Conservation (phyloP, 2,797 vertebrate genomes). For the Cyprinodon diabolis region DNA sequence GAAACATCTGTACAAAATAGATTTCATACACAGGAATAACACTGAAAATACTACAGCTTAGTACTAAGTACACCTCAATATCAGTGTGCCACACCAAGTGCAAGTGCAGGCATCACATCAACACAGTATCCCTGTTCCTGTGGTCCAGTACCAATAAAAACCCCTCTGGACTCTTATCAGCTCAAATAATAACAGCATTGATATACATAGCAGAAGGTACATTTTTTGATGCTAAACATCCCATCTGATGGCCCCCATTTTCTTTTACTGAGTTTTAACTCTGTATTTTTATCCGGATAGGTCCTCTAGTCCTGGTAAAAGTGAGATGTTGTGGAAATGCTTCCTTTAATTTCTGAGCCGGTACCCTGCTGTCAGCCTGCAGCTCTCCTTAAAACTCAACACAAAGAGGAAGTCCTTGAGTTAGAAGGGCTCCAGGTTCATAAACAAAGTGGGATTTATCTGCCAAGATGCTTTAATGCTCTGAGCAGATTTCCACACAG, state of each 20-base stretch:
- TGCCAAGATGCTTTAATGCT: too few relatives aligned
- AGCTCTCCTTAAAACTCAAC: conserved; percentile 22
- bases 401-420: conserved; percentile 25
- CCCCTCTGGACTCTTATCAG: conserved; percentile 6
- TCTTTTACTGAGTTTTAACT: neutral
- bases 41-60: neutral
- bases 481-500: neutral
- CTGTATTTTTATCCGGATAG: conserved; percentile 2
- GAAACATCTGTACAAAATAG: neutral
- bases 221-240: conserved; percentile 6
- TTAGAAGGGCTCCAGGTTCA: conserved; percentile 21
- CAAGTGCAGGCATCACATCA: neutral
- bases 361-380: conserved; percentile 3
- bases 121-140: neutral
- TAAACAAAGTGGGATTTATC: conserved; percentile 32
- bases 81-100: neutral
- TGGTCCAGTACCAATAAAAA: neutral
- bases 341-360: conserved; percentile 2
- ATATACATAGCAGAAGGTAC: neutral
- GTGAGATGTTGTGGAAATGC: neutral
- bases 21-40: neutral
- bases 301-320: conserved; percentile 12
- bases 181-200: neutral
- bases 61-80: neutral
- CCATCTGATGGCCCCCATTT: conserved; percentile 1